Evolutionary conservation across 1,140 invertebrate species (phyloP).

Genomic region (Tetragonula clypearis): DNA sequence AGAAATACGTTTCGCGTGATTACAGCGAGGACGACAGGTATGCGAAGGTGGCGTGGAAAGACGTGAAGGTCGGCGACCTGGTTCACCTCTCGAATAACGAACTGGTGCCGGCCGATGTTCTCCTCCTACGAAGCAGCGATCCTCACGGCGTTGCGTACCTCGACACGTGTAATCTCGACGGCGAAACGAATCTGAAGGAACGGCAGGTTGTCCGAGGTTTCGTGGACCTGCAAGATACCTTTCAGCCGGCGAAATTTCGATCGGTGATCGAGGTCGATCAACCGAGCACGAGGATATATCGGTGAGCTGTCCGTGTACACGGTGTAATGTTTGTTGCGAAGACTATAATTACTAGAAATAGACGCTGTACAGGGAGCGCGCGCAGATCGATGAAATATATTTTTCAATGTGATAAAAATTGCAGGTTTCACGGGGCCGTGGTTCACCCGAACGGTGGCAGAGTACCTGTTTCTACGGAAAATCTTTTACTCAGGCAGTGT

Average conservation of each 20-base stretch:
- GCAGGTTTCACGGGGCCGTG: slow-evolving; percentile 93
- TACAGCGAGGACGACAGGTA: slow-evolving; percentile 92
- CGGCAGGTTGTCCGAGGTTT: slow-evolving; percentile 90
- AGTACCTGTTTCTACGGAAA: slow-evolving; percentile 94
- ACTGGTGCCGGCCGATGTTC: slow-evolving; percentile 96
- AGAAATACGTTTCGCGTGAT: slow-evolving; percentile 43
- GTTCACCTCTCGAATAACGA: slow-evolving; percentile 98
- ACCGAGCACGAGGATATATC: slow-evolving; percentile 97
- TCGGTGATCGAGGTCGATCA: slow-evolving; percentile 94
- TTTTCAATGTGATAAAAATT: slow-evolving; percentile 32
- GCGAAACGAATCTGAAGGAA: slow-evolving; percentile 99
- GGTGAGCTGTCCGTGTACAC: slow-evolving; percentile 66
- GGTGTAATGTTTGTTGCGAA: neutral
- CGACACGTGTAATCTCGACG: slow-evolving; percentile 98
- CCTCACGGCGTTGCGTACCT: slow-evolving; percentile 97
- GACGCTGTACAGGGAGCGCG: too few relatives aligned
- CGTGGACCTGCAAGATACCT: slow-evolving; percentile 85
- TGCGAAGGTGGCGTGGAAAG: slow-evolving; percentile 93
- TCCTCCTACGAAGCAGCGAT: slow-evolving; percentile 95
- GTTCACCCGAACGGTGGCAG: slow-evolving; percentile 90
- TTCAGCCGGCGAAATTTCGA: slow-evolving; percentile 91
- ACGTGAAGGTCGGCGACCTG: slow-evolving; percentile 96
- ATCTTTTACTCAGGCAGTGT: slow-evolving; percentile 96
- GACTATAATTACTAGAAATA: neutral
- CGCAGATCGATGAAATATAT: neutral